phyloP scores from a whole-genome alignment of 2,888 invertebrate genomes.

The Malthinus flaveolus region DNA sequence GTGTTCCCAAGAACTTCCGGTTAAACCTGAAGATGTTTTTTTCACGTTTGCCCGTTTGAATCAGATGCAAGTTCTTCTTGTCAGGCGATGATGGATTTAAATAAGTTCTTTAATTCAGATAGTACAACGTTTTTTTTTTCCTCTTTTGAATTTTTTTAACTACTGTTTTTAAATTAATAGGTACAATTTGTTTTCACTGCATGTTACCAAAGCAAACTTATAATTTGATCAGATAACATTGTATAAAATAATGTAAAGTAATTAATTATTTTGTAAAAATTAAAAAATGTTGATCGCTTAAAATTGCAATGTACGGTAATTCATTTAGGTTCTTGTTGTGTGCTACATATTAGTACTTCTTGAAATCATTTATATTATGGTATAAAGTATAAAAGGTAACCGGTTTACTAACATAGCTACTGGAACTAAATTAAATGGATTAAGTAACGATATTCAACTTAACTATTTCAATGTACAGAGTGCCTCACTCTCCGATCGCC shows the following conservation, averaged over 20 bases:
- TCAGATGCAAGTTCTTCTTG: too few species aligned
- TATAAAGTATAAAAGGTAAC: conserved; percentile 4
- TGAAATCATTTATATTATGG: conserved; percentile 8
- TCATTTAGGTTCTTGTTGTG: conserved; percentile 8
- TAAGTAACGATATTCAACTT: conserved; percentile 22
- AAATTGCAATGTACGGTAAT: conserved; percentile 12
- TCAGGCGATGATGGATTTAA: too few species aligned
- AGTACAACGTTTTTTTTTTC: too few species aligned
- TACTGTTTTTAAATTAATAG: conserved; percentile 9
- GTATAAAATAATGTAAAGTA: conserved; percentile 16
- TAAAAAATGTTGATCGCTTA: conserved; percentile 22
- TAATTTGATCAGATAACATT: conserved; percentile 24
- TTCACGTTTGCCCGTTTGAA: too few species aligned
- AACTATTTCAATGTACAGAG: conserved; percentile 13
- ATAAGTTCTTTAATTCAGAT: too few species aligned
- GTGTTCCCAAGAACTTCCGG: too few species aligned
- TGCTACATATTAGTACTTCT: background rate
- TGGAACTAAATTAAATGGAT: conserved; percentile 27
- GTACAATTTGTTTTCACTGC: conserved; percentile 21
- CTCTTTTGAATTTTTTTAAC: too few species aligned
- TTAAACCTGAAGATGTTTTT: too few species aligned
- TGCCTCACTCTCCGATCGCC: too few species aligned
- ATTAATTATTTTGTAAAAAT: conserved; percentile 25
- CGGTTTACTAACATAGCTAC: conserved; percentile 25
- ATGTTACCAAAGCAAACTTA: conserved; percentile 20